Evolutionary conservation across 1,140 invertebrate genomes (phyloP).

Genomic region (Drosophila busckii): DNA sequence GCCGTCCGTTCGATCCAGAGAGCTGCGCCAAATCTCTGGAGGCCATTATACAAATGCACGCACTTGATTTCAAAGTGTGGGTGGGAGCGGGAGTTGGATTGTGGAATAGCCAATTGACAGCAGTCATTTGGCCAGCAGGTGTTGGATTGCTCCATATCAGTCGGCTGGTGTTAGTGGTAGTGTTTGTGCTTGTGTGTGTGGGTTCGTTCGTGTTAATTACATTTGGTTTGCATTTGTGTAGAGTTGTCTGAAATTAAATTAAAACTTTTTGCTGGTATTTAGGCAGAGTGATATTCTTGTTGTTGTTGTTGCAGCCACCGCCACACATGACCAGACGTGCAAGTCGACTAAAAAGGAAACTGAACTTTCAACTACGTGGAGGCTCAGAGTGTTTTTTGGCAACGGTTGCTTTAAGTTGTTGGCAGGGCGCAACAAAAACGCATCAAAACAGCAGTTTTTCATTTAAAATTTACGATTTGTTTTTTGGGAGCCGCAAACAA

Average conservation of each 20-base stretch:
- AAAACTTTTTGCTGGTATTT: conserved; percentile 68
- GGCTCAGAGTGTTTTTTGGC: conserved; percentile 27
- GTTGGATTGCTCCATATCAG: conserved; percentile 35
- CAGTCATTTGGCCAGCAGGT: conserved; percentile 42
- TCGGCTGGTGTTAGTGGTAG: neutral
- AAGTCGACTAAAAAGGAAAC: neutral
- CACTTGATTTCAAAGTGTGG: too few relatives aligned
- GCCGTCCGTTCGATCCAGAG: neutral
- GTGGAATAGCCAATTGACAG: conserved; percentile 50
- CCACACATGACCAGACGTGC: conserved; percentile 47
- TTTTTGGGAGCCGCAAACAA: too few relatives aligned
- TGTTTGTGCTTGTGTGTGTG: conserved; percentile 1
- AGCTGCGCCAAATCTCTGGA: conserved; percentile 13
- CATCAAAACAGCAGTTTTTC: conserved; percentile 17
- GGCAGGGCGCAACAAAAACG: conserved; percentile 24
- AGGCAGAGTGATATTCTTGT: conserved; percentile 50
- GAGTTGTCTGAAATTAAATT: conserved; percentile 65
- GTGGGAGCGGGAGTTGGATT: conserved; percentile 22
- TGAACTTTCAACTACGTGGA: conserved; percentile 26
- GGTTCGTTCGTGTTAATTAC: conserved; percentile 65
- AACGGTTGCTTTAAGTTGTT: conserved; percentile 43
- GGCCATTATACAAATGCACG: conserved; percentile 33
- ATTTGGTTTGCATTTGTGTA: conserved; percentile 64
- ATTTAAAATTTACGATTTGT: conserved; percentile 5
- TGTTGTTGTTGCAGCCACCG: conserved; percentile 19